A percentile compares a stretch with the other conserved stretches of the same genome.
phyloP scores from a whole-genome alignment of 2,888 invertebrate genomes.

The Gymnocheta viridis region DNA sequence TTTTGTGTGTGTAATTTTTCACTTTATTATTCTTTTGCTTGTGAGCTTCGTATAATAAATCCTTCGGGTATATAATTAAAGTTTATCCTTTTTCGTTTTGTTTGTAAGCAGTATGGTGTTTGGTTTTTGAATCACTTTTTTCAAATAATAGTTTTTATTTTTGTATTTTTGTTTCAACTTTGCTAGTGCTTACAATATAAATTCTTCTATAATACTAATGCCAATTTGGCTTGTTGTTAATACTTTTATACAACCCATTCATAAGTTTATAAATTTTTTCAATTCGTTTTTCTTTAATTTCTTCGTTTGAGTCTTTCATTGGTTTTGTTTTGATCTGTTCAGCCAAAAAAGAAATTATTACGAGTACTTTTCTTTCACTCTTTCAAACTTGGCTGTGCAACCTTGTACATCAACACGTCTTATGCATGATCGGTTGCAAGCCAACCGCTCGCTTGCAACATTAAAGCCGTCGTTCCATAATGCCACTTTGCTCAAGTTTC shows the following conservation, averaged over 20 bases:
- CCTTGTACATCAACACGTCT: constrained; percentile 33
- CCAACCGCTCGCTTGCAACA: constrained; percentile 36
- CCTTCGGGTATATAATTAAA: constrained; percentile 7
- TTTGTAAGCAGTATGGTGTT: constrained; percentile 34
- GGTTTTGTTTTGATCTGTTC: constrained; percentile 53
- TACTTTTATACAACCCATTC: constrained; percentile 65
- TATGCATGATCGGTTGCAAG: constrained; percentile 36
- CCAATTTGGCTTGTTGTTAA: constrained; percentile 50
- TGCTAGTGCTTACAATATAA: constrained; percentile 59
- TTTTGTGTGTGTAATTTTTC: constrained; percentile 7
- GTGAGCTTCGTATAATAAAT: neutral
- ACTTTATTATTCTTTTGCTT: constrained; percentile 29
- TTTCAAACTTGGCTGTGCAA: constrained; percentile 56
- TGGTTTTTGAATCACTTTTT: neutral
- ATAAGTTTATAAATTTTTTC: constrained; percentile 51
- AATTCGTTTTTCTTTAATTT: constrained; percentile 32
- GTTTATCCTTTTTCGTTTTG: constrained; percentile 46
- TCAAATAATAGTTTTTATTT: neutral
- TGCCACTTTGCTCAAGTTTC: neutral
- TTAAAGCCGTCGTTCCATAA: neutral
- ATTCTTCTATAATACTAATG: constrained; percentile 68
- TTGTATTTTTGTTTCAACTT: constrained; percentile 8
- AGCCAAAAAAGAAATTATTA: constrained; percentile 11
- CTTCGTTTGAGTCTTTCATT: constrained; percentile 32
- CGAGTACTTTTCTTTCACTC: constrained; percentile 47